Percentiles rank a stretch among this genome's conserved stretches.
Conservation (phyloP, 2,888 invertebrate species). For the Amphimallon solstitiale region DNA sequence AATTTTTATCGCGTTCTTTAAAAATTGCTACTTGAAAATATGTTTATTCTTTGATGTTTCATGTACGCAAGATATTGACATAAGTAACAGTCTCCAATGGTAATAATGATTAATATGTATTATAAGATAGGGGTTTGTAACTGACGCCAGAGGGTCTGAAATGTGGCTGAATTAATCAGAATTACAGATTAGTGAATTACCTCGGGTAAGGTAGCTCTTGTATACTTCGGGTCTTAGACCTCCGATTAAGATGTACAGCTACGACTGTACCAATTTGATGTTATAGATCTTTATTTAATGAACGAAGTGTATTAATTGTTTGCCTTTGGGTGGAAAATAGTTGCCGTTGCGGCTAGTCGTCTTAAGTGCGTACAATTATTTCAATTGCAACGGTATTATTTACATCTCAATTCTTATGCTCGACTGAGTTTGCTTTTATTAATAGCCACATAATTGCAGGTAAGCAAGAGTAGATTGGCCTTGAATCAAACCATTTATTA, state of each 20-base stretch:
- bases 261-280: background rate
- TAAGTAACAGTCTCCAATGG: constrained; percentile 42
- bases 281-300: constrained; percentile 7
- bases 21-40: background rate
- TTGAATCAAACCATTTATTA: no score
- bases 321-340: background rate
- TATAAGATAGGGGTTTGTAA: constrained; percentile 42
- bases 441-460: no score
- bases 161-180: constrained; percentile 50
- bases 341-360: background rate
- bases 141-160: constrained; percentile 41
- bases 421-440: no score
- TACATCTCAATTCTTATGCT: no score
- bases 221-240: constrained; percentile 5
- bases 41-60: constrained; percentile 32
- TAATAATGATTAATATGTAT: constrained; percentile 50
- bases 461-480: no score
- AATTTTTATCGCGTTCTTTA: no score
- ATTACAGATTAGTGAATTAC: constrained; percentile 47
- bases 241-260: constrained; percentile 17
- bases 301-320: constrained; percentile 1
- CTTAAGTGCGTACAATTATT: no score
- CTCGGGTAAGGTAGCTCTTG: constrained; percentile 9
- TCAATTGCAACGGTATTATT: no score
- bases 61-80: constrained; percentile 40